phyloP scores from a whole-genome alignment of 2,888 invertebrate genomes.

The Conomelus anceps region DNA sequence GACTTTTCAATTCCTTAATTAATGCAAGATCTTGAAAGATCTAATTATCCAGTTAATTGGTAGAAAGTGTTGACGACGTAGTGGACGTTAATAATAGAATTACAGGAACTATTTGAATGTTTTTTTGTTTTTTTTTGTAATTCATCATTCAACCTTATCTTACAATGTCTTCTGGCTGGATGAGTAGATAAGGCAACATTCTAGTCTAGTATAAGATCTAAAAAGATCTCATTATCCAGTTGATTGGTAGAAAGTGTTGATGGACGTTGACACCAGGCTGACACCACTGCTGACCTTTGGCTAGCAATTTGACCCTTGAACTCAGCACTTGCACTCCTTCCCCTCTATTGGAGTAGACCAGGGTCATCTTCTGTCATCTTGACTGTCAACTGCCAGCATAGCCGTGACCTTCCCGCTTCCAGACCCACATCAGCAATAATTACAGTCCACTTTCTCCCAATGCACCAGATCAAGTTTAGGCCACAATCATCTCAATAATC shows the following conservation, averaged over 20 bases:
- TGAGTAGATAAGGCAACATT: no score
- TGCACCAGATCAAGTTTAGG: not conserved
- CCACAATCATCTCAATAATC: not conserved
- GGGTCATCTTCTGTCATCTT: not conserved
- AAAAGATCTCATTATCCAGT: not conserved
- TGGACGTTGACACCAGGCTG: not conserved
- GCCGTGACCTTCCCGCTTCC: not conserved
- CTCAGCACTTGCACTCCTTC: not conserved
- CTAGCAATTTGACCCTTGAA: not conserved
- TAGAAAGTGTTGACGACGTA: not conserved
- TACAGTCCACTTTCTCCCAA: not conserved
- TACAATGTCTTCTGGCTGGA: no score
- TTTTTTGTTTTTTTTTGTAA: no score
- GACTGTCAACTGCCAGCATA: no score
- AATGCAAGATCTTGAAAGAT: not conserved
- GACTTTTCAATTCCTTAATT: no score
- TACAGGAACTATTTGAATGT: no score
- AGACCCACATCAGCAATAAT: not conserved
- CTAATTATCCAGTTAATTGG: not conserved
- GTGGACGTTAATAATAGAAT: not conserved
- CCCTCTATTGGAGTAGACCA: not conserved
- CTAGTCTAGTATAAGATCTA: not conserved
- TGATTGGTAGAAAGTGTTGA: not conserved
- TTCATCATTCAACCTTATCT: no score
- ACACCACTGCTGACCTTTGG: not conserved